phyloP scores from a whole-genome alignment of 2,797 vertebrate genomes.

The Alfaro cultratus region DNA sequence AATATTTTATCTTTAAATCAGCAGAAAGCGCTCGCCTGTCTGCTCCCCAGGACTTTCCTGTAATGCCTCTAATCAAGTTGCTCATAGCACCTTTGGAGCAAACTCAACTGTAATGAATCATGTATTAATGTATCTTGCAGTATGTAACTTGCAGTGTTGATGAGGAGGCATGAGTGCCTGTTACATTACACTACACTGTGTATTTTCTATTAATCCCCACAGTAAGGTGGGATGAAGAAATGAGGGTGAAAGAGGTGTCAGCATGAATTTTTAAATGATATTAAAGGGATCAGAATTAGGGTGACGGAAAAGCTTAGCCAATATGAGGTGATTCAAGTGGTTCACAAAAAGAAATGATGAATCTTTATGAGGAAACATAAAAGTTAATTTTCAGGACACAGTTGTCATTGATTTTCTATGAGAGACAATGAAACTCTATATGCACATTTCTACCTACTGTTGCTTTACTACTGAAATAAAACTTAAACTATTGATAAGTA shows the following conservation, averaged over 20 bases:
- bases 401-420: neutral
- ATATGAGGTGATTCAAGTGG: slow-evolving; percentile 5
- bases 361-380: slow-evolving; percentile 6
- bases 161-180: slow-evolving; percentile 14
- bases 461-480: slow-evolving; percentile 8
- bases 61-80: slow-evolving; percentile 4
- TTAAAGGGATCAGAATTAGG: slow-evolving; percentile 29
- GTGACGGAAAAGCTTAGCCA: neutral
- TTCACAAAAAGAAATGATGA: neutral
- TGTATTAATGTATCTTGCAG: slow-evolving; percentile 50
- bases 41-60: slow-evolving; percentile 17
- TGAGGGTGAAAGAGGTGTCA: slow-evolving; percentile 5
- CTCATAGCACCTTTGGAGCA: slow-evolving; percentile 35
- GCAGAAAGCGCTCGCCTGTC: slow-evolving; percentile 4
- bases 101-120: slow-evolving; percentile 41
- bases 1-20: slow-evolving; percentile 23
- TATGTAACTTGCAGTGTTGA: slow-evolving; percentile 23
- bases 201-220: slow-evolving; percentile 22
- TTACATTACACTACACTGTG: slow-evolving; percentile 14
- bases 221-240: slow-evolving; percentile 14
- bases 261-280: slow-evolving; percentile 33
- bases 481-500: neutral
- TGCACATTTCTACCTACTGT: slow-evolving; percentile 20
- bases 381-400: neutral
- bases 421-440: neutral